Conservation (phyloP, 2,888 invertebrate species). For the Pseudococcus jackbeardsleyi region DNA sequence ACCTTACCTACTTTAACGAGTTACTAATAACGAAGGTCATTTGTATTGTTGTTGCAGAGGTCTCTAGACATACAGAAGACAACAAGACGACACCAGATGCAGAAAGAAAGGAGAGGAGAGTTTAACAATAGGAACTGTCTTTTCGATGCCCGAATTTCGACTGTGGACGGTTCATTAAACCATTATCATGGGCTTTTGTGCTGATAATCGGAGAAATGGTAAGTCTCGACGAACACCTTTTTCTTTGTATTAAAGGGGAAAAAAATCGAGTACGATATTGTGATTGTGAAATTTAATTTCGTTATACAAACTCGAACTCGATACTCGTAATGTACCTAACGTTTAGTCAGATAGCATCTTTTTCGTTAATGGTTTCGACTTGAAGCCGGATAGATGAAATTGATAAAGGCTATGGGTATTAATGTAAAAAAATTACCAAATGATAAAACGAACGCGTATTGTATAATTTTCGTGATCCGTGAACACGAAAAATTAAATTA, state of each 20-base stretch:
- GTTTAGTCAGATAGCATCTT: neutral
- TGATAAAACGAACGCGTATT: constrained; percentile 2
- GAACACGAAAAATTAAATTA: constrained; percentile 53
- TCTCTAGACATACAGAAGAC: neutral
- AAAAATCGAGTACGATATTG: neutral
- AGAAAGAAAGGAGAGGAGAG: too few relatives aligned
- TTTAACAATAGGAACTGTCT: too few relatives aligned
- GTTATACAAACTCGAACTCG: neutral
- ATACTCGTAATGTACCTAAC: neutral
- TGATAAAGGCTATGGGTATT: constrained; percentile 5
- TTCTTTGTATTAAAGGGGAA: neutral
- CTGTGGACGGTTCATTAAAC: too few relatives aligned
- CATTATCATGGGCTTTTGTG: neutral
- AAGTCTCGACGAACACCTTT: neutral
- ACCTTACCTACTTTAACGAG: neutral
- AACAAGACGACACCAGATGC: too few relatives aligned
- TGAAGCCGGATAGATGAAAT: constrained; percentile 17
- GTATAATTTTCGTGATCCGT: constrained; percentile 48
- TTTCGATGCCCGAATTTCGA: too few relatives aligned
- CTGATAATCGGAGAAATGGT: too few relatives aligned
- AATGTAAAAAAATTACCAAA: constrained; percentile 41
- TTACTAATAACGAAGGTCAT: neutral
- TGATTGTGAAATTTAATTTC: neutral
- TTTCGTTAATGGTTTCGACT: neutral
- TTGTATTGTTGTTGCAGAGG: neutral